These are phyloP conservation scores for Rhea pennata DNA, from an alignment of 2,113 vertebrate genomes.

Conservation along the genomic window DNA sequence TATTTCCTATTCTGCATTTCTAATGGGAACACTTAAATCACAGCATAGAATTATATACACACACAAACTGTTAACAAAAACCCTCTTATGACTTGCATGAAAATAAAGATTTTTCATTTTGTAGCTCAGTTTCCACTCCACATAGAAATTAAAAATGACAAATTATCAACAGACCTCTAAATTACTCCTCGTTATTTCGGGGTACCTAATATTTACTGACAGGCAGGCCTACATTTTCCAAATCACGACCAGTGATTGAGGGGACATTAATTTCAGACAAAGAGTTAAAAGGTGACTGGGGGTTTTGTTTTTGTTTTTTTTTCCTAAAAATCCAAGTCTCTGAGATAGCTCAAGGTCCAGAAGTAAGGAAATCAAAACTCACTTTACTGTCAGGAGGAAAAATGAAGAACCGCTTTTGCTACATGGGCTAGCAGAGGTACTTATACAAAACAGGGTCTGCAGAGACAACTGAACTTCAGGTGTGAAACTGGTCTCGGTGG, in stretches of 20 bases:
- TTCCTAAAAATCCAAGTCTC: neutral
- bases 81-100: constrained; percentile 9
- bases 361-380: neutral
- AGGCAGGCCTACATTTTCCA: neutral
- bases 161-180: constrained; percentile 23
- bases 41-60: constrained; percentile 23
- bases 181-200: neutral
- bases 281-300: neutral
- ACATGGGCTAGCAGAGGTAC: neutral
- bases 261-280: neutral
- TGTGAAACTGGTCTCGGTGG: neutral
- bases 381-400: neutral
- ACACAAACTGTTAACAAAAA: constrained; percentile 61
- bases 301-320: neutral
- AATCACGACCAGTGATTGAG: neutral
- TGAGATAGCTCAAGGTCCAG: neutral
- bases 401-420: neutral
- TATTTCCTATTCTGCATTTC: constrained; percentile 75
- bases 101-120: constrained; percentile 58
- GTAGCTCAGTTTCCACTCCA: neutral
- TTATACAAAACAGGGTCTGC: neutral
- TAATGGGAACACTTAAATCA: constrained; percentile 73
- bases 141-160: constrained; percentile 33
- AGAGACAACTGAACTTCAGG: neutral
- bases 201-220: neutral